Conservation (phyloP, 2,113 vertebrate species). For the Heterocephalus glaber region DNA sequence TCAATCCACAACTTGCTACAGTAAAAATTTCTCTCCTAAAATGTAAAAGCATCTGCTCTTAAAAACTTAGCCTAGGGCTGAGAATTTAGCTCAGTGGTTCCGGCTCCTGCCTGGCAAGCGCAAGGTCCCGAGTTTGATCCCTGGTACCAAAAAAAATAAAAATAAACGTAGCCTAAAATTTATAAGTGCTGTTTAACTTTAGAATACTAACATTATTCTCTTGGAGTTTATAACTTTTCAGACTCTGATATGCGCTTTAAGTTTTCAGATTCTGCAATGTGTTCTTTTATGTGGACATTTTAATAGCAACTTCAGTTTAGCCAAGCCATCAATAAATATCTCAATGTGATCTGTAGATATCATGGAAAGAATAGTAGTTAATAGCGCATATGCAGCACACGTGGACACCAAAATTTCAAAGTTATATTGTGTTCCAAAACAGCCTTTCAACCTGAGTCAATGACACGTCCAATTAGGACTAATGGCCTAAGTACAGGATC, state of each 20-base stretch:
- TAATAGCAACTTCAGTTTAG: neutral
- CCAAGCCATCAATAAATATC: neutral
- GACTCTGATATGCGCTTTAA: neutral
- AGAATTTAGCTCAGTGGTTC: too few species aligned
- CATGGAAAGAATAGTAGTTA: neutral
- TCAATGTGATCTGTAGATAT: neutral
- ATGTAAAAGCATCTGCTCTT: neutral
- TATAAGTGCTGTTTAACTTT: neutral
- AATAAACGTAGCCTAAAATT: neutral
- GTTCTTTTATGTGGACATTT: neutral
- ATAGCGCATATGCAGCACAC: neutral
- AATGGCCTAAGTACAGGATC: neutral
- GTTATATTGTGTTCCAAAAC: neutral
- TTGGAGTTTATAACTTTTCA: neutral
- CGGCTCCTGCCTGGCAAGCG: too few species aligned
- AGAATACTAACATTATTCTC: neutral
- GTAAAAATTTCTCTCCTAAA: neutral
- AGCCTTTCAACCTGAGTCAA: neutral
- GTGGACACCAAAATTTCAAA: neutral
- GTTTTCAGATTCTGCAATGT: neutral
- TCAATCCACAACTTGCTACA: neutral
- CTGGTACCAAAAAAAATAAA: too few species aligned
- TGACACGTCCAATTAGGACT: neutral
- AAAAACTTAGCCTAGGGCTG: neutral
- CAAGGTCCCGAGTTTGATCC: too few species aligned